Base-by-base conservation (phyloP, 2,888 invertebrate genomes). In the Plutella xylostella region DNA sequence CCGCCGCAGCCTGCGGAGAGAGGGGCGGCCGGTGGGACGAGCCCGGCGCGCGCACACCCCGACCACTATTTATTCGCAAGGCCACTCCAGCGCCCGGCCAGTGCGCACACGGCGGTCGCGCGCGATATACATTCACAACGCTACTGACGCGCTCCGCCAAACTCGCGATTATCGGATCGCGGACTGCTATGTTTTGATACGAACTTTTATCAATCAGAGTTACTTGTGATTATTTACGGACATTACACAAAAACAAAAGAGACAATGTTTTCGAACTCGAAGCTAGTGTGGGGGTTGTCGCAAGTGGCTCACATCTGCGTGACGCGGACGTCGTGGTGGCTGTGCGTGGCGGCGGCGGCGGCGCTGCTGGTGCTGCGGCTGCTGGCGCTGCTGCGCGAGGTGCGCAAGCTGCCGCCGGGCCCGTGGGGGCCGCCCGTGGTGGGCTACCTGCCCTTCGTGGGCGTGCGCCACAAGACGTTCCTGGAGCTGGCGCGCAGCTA, bases 381-480 rank as follows among this genome's bases (percentile, higher is more conserved):
- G 62, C 54, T 80, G 53, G 60, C 68, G 51, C 75, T 85, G 55
- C 54, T 88, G 51, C 68, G 66, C 17, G 74, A 78, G 55, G 56
- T 70, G 52, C 71, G 72, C 50, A 71, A 85, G 53, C 76, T 94
- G 55, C 96, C 96, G 0, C 96, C 96, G 1, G 96, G 96, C 3
- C 96, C 96, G 3, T 92, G 92, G 91, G 94, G 95, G 2, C 79
- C 93, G 4, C 96, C 96, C 17, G 82, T 95, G 43, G 85, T 94
- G 46, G 96, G 96, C 49, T 94, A 92, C 64, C 77, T 96, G 52
- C 91, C 92, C 3, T 94, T 92, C 72, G 86, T 96, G 60, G 92
- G 90, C 55, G 87, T 89, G 33, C 88, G 91, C 41, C 94, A 96
- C 74, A 87, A 93, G 45, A 89, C 90, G 46, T 93, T 92, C 76